Evolutionary conservation across 1,140 invertebrate genomes (phyloP).

Genomic region (Lordiphosa clarofinis): DNA sequence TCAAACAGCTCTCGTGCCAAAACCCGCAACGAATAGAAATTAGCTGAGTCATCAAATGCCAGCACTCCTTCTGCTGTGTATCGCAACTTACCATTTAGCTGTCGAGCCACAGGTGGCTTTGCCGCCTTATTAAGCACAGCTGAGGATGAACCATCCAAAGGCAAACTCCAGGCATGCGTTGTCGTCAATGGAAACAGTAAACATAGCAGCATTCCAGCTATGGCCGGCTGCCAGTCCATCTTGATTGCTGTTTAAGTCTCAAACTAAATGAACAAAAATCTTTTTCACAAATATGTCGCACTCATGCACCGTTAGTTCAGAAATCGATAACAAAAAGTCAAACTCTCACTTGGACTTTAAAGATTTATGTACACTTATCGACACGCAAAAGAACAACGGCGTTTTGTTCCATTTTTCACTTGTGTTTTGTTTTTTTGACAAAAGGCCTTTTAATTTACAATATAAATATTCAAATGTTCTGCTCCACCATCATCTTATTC

Average conservation of each 20-base stretch:
- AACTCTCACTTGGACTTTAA: conserved; percentile 17
- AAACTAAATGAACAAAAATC: no score
- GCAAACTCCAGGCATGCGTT: conserved; percentile 54
- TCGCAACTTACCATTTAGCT: conserved; percentile 63
- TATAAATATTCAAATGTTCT: conserved; percentile 17
- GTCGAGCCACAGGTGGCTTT: conserved; percentile 34
- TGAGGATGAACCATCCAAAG: conserved; percentile 16
- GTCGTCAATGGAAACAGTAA: conserved; percentile 34
- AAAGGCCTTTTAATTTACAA: background rate
- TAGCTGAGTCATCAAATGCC: background rate
- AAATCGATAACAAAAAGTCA: conserved; percentile 26
- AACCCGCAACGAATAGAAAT: conserved; percentile 25
- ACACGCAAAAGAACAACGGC: conserved; percentile 63
- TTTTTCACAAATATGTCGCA: background rate
- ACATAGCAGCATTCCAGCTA: conserved; percentile 33
- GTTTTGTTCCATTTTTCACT: conserved; percentile 61
- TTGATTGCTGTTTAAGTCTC: background rate
- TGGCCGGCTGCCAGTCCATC: conserved; percentile 57
- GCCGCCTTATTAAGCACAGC: background rate
- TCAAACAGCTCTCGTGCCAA: no score
- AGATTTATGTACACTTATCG: conserved; percentile 60
- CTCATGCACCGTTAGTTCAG: conserved; percentile 46
- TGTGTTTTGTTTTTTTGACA: background rate
- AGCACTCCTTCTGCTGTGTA: background rate
- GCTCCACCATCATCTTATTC: no score